Base-by-base conservation (phyloP, 2,888 invertebrate genomes). In the Lasioglossum morio region DNA sequence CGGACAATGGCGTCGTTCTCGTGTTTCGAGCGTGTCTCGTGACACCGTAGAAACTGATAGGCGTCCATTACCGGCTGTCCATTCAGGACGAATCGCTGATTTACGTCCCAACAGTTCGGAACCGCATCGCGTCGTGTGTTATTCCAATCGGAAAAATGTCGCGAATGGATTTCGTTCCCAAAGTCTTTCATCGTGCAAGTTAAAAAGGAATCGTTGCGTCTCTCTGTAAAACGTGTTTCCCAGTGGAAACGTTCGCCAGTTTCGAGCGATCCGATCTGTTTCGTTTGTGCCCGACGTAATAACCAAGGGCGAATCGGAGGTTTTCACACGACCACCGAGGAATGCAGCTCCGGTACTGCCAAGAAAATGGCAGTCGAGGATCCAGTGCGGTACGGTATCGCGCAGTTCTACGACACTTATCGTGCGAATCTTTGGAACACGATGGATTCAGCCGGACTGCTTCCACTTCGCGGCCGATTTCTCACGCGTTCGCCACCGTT, bases 361-460 rank as follows among this genome's bases (percentile, higher is more conserved):
- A 72, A 74, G 85, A 85, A 86, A 86, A 82, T 79, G 34, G 79
- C 37, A 19, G 74, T 30, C 43, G 30, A 40, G n/a, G 57, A 57
- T 57, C n/a, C 57, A 57, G 72, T 14, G 19, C 34, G 74, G 23
- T 80, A 77, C 86, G 82, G 80, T 86, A 87, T 84, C 80, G 46
- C 73, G 79, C 30, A 16, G 43, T 14, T 53, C 53, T 57, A 79
- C 84, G 80, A 83, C 87, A 73, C 60, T 79, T 81, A 87, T 83
- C 87, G 86, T 73, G 87, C 84, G 86, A 84, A 87, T 87, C 87
- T 86, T 82, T 83, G 86, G 86, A 81, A 86, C 86, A 69, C 84
- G 79, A 79, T 86, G 82, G 70, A 82, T 82, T 72, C 82, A 76
- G 30, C 63, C 63, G 63, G 63, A 27, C 63, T 30, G 63, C 7